phyloP scores from a whole-genome alignment of 2,888 invertebrate species.

The Tiliacea citrago region DNA sequence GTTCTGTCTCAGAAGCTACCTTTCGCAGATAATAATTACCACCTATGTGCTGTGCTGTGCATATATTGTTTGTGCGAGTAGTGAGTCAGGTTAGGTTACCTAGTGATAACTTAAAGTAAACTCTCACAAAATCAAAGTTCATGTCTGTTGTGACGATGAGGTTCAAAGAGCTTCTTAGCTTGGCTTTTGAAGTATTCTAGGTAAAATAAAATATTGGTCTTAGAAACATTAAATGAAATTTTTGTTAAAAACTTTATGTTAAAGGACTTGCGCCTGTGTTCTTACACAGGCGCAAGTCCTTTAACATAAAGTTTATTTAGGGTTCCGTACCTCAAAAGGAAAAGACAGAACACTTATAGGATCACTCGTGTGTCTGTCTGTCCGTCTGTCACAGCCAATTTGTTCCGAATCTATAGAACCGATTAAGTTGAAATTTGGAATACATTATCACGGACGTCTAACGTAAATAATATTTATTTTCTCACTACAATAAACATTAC shows the following conservation, averaged over 20 bases:
- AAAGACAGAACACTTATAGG: too few species aligned
- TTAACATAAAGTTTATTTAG: conserved; percentile 40
- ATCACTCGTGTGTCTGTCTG: too few species aligned
- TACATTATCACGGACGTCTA: too few species aligned
- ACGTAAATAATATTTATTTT: too few species aligned
- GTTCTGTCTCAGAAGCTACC: neutral
- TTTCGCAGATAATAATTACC: neutral
- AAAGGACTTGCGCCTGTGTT: too few species aligned
- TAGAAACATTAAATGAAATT: conserved; percentile 28
- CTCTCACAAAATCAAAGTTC: neutral
- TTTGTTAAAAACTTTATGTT: too few species aligned
- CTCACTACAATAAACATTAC: too few species aligned
- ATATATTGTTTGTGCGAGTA: neutral
- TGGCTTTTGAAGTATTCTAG: conserved; percentile 4
- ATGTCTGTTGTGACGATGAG: neutral
- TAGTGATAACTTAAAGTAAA: neutral
- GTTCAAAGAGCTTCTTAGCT: neutral
- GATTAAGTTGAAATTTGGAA: too few species aligned
- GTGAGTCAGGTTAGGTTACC: neutral
- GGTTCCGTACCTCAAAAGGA: too few species aligned
- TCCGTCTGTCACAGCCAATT: too few species aligned
- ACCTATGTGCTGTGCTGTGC: neutral
- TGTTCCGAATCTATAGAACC: too few species aligned
- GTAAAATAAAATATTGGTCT: conserved; percentile 13
- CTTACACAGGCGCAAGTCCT: conserved; percentile 19